A percentile compares a stretch with the other conserved stretches of the same genome.
phyloP scores from a whole-genome alignment of 1,140 invertebrate species.

The Pollicipes pollicipes region DNA sequence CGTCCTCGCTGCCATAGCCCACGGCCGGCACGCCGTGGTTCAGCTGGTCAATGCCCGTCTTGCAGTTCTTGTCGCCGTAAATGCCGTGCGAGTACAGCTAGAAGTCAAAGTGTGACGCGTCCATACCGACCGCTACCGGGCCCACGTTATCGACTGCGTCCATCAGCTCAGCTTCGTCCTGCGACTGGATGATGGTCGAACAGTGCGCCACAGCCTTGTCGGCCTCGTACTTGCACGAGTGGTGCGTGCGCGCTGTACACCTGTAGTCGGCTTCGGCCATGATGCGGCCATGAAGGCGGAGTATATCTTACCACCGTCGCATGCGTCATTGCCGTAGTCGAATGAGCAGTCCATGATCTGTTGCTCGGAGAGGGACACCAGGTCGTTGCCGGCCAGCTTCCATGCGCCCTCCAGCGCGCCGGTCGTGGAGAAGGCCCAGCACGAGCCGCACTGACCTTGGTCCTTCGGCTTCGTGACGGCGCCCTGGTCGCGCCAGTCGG shows the following conservation, averaged over 20 bases:
- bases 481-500: conserved; percentile 27
- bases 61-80: conserved; percentile 16
- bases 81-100: conserved; percentile 18
- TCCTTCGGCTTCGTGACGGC: conserved; percentile 29
- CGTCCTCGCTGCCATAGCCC: conserved; percentile 29
- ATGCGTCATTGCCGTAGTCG: conserved; percentile 82
- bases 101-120: conserved; percentile 22
- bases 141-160: conserved; percentile 71
- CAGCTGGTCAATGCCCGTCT: conserved; percentile 11
- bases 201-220: conserved; percentile 24
- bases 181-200: conserved; percentile 53
- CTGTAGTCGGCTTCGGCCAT: background rate
- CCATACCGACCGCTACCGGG: background rate
- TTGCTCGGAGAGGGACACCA: conserved; percentile 87
- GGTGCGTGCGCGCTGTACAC: conserved; percentile 25
- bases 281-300: conserved; percentile 47
- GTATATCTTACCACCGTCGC: conserved; percentile 87
- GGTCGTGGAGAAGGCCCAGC: conserved; percentile 36
- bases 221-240: background rate
- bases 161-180: conserved; percentile 48
- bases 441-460: conserved; percentile 26
- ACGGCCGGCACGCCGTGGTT: conserved; percentile 31
- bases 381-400: conserved; percentile 17
- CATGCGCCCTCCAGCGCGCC: conserved; percentile 11
- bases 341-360: conserved; percentile 86